Evolutionary conservation across 2,888 invertebrate genomes (phyloP).

Genomic region (Subacronicta megacephala): DNA sequence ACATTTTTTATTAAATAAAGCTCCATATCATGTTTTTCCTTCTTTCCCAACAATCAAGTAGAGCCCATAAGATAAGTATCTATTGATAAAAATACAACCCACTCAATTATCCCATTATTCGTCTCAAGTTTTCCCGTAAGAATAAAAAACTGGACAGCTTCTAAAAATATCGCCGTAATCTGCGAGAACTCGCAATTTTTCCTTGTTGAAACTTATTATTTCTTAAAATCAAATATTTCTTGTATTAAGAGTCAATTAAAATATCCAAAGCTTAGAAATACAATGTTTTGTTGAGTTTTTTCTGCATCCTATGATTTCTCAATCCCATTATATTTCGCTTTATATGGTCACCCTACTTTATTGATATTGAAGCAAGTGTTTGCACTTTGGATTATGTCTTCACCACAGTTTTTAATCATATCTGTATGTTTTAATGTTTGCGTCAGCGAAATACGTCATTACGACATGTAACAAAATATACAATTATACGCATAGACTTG

Average conservation of each 20-base stretch:
- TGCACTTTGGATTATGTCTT: slow-evolving; percentile 36
- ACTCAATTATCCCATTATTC: background rate
- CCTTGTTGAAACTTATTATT: slow-evolving; percentile 5
- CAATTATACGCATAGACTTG: too few species aligned
- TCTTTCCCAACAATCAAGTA: too few species aligned
- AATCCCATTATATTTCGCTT: slow-evolving; percentile 7
- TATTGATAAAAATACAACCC: slow-evolving; percentile 4
- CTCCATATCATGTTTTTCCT: too few species aligned
- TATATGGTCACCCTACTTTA: slow-evolving; percentile 39
- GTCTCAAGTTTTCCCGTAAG: background rate
- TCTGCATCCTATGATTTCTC: slow-evolving; percentile 8
- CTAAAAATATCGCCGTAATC: slow-evolving; percentile 17
- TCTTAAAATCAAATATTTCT: slow-evolving; percentile 16
- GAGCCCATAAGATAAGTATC: slow-evolving; percentile 1
- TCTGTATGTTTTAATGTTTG: slow-evolving; percentile 7
- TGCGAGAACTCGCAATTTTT: background rate
- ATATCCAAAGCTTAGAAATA: slow-evolving; percentile 17
- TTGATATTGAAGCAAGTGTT: slow-evolving; percentile 34
- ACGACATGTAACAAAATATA: background rate
- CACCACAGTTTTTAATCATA: slow-evolving; percentile 24
- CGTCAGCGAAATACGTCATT: slow-evolving; percentile 1
- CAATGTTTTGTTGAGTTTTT: slow-evolving; percentile 17
- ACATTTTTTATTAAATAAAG: too few species aligned
- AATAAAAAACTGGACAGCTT: slow-evolving; percentile 1
- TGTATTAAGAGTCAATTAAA: slow-evolving; percentile 23